Conservation (phyloP, 37 sponge, comb jelly and placozoan genomes). For the Eunapius fragilis region DNA sequence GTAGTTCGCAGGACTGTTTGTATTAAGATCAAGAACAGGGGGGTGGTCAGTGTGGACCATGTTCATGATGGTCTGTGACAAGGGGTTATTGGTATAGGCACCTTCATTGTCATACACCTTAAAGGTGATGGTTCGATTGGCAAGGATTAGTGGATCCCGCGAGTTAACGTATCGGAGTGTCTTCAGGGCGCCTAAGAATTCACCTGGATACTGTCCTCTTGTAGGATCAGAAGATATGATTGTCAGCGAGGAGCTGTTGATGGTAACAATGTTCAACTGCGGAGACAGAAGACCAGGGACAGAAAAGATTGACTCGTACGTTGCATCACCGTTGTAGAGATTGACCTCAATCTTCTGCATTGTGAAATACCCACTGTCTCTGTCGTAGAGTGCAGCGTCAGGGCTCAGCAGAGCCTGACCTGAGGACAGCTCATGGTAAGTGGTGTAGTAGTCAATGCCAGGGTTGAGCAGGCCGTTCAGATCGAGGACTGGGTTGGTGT, state of each 20-base stretch:
- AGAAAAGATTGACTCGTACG: background rate
- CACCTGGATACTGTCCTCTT: slow-evolving; percentile 19
- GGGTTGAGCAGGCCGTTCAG: slow-evolving; percentile 51
- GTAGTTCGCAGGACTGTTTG: background rate
- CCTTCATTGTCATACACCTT: slow-evolving; percentile 44
- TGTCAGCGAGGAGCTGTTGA: background rate
- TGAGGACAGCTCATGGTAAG: slow-evolving; percentile 42
- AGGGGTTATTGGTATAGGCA: slow-evolving; percentile 26
- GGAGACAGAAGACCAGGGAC: background rate
- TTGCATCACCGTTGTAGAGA: background rate
- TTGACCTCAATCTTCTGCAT: slow-evolving; percentile 31
- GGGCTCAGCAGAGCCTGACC: slow-evolving; percentile 31
- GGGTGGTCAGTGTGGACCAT: slow-evolving; percentile 63
- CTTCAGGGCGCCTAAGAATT: slow-evolving; percentile 32
- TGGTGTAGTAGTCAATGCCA: slow-evolving; percentile 42
- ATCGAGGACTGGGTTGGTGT: slow-evolving; percentile 58
- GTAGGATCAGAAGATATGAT: background rate
- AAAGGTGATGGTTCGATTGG: slow-evolving; percentile 19
- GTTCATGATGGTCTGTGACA: slow-evolving; percentile 32
- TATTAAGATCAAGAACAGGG: slow-evolving; percentile 58
- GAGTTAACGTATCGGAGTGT: slow-evolving; percentile 36
- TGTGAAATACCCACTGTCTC: slow-evolving; percentile 66
- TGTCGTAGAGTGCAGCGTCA: slow-evolving; percentile 70
- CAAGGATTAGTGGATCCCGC: slow-evolving; percentile 24
- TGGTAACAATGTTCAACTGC: background rate